A percentile compares a stretch with the other conserved stretches of the same genome.
Conservation (phyloP, 1,140 invertebrate genomes). For the Aphelinus atriplicis region DNA sequence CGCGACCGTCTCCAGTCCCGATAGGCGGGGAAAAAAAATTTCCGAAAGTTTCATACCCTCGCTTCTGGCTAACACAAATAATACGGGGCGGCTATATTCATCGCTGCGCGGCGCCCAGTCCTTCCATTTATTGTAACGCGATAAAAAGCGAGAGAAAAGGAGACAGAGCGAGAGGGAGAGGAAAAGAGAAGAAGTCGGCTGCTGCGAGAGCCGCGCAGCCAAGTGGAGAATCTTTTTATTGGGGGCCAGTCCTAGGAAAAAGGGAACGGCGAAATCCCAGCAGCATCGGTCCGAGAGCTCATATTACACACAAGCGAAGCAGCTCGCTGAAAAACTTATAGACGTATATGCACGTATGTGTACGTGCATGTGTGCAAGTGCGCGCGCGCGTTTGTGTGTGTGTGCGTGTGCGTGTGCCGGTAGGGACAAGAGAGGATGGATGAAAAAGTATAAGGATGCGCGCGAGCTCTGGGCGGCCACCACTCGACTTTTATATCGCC, state of each 20-base stretch:
- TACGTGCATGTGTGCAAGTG: too few relatives aligned
- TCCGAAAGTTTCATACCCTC: too few relatives aligned
- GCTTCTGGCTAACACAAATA: too few relatives aligned
- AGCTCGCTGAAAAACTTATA: neutral
- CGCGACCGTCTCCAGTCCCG: too few relatives aligned
- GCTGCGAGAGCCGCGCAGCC: too few relatives aligned
- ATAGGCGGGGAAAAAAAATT: too few relatives aligned
- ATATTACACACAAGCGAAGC: neutral
- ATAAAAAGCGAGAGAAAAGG: neutral
- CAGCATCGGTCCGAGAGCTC: neutral
- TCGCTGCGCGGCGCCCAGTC: neutral
- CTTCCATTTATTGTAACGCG: conserved; percentile 3
- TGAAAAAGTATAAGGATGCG: neutral
- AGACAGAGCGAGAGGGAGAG: neutral
- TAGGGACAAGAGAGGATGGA: neutral
- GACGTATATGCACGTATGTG: too few relatives aligned
- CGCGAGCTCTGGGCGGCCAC: neutral
- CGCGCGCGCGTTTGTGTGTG: too few relatives aligned
- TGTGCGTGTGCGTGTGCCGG: too few relatives aligned
- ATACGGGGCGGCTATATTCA: too few relatives aligned
- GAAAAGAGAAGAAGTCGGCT: neutral
- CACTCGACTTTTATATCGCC: conserved; percentile 12
- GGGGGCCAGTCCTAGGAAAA: neutral
- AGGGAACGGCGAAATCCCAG: neutral
- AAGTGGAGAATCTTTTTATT: too few relatives aligned